Percentiles rank a stretch among this genome's conserved stretches.
Evolutionary conservation across 1,140 invertebrate genomes (phyloP).

Genomic region (Bicyclus anynana): DNA sequence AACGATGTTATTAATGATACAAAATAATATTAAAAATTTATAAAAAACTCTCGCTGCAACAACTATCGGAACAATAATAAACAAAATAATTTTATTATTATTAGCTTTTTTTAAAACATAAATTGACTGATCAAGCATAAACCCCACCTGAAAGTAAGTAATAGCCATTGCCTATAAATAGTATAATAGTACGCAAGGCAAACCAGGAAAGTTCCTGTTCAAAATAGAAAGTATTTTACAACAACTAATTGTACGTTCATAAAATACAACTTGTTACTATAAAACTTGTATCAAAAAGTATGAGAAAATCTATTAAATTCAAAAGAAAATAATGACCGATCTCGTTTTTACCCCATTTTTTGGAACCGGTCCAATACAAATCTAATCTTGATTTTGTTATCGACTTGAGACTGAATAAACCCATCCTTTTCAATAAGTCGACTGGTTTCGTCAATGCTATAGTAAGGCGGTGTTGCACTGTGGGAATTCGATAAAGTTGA

Average conservation of each 20-base stretch:
- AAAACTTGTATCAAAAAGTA: background rate
- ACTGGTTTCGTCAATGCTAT: conserved; percentile 37
- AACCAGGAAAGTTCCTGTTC: too few relatives aligned
- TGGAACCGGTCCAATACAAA: conserved; percentile 19
- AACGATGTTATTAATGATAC: too few relatives aligned
- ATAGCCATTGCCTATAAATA: too few relatives aligned
- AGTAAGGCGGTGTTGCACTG: conserved; percentile 24
- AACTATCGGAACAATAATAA: too few relatives aligned
- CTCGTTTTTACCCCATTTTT: conserved; percentile 18
- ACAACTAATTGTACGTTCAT: background rate
- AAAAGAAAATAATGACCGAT: conserved; percentile 6
- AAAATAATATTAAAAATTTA: background rate
- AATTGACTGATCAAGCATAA: too few relatives aligned
- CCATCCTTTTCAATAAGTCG: conserved; percentile 12
- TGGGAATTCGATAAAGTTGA: conserved; percentile 36
- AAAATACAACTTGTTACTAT: background rate
- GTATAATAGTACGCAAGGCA: too few relatives aligned
- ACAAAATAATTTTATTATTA: too few relatives aligned
- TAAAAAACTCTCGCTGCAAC: too few relatives aligned
- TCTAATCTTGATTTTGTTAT: conserved; percentile 20
- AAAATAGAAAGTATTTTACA: too few relatives aligned
- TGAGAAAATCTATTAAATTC: conserved; percentile 11
- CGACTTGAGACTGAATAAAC: conserved; percentile 13
- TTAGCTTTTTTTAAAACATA: too few relatives aligned
- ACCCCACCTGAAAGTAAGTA: too few relatives aligned